Evolutionary conservation across 2,888 invertebrate species (phyloP), one percentile per base, ranked within the genome.

Genomic region (Trimorus sp.): DNA sequence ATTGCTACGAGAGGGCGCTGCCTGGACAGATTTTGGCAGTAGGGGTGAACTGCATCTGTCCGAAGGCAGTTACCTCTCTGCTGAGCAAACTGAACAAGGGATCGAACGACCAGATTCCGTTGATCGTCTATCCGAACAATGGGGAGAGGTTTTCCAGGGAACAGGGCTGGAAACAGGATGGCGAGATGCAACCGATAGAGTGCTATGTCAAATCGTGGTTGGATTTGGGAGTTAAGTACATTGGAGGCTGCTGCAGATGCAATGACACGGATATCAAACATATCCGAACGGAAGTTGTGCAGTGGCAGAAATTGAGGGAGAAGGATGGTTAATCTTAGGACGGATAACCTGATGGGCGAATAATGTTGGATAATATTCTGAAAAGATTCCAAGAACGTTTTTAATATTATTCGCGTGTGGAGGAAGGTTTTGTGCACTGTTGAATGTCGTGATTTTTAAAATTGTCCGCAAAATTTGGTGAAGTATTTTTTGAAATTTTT

Each of bases 91-190:
- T 94, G 83, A 94, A 94, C 86, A 56, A 91, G 92, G 63, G 88
- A 90, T 88, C 90, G 92, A 56, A 84, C 8, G 60, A 90, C 14
- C 90, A 91, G 66, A 93, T 96, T 74, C 96, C 96, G 4, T 92
- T 98, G 68, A 94, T 98, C 79, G 96, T 96, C 38, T 98, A 98
- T 92, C 98, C 98, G 11, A 98, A 98, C 91, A 97, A 97, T 87
- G 98, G 98, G 68, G 96, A 97, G 92, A 94, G 93, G 88, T 97
- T 96, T 92, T 94, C 94, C 87, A 89, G 90, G 12, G 79, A 73
- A 0, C 75, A 83, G 36, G 79, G 76, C 0, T 83, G 83, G 83
- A 79, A 75, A 51, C 59, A 56, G 11, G 76, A 79, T 2, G 54
- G 63, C 5, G 81, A 83, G n/a, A 62, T 75, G 0, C 56, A 59